Conservation (phyloP, 1,140 invertebrate species). For the Ladona fulva region DNA sequence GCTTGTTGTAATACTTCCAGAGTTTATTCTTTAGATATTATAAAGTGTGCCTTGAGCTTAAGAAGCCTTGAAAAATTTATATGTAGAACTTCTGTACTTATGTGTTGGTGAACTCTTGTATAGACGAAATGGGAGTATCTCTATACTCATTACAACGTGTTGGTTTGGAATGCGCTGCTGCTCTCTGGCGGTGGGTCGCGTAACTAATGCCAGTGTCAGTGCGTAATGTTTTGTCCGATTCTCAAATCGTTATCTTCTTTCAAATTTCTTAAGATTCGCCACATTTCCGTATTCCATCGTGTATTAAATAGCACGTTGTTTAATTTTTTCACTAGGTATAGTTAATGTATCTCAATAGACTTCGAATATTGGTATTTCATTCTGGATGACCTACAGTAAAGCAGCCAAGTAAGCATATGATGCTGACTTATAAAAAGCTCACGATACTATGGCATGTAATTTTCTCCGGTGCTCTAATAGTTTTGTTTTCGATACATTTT, state of each 20-base stretch:
- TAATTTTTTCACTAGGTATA: background rate
- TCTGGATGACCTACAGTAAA: background rate
- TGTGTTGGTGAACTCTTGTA: background rate
- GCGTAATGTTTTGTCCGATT: background rate
- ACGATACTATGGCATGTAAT: background rate
- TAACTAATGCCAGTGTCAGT: background rate
- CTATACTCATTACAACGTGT: background rate
- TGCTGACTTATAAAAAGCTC: slow-evolving; percentile 1
- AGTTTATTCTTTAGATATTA: background rate
- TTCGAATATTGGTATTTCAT: background rate
- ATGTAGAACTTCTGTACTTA: background rate
- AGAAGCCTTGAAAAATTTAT: background rate
- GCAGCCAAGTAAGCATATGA: slow-evolving; percentile 1
- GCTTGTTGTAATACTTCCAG: background rate
- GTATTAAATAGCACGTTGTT: no score
- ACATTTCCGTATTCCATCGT: no score
- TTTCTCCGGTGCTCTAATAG: background rate
- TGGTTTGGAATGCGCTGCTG: background rate
- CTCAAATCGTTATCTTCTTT: background rate
- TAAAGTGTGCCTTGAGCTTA: background rate
- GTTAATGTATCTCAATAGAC: background rate
- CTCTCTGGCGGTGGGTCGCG: background rate
- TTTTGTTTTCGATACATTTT: no score
- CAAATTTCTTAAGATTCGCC: no score
- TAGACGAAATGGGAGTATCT: background rate